Evolutionary conservation across 2,113 vertebrate species (phyloP).

Genomic region (Ptychochromis oligacanthus): DNA sequence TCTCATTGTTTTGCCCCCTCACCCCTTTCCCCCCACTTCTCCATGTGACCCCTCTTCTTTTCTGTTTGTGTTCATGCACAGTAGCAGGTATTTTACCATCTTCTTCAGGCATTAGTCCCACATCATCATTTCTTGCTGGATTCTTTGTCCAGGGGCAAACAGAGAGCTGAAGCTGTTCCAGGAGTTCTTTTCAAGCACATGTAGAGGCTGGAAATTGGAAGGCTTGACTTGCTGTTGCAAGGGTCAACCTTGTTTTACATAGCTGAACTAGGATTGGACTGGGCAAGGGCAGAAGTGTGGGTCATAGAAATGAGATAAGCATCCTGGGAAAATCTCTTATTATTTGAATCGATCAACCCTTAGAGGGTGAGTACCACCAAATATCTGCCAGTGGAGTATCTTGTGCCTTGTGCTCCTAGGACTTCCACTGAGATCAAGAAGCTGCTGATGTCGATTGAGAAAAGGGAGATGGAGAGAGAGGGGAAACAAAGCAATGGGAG

Average conservation of each 20-base stretch:
- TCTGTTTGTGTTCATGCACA: neutral
- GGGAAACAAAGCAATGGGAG: conserved; percentile 43
- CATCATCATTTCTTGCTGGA: conserved; percentile 35
- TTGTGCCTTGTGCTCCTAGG: conserved; percentile 56
- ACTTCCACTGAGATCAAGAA: conserved; percentile 69
- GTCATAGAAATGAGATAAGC: conserved; percentile 46
- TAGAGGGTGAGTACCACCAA: conserved; percentile 39
- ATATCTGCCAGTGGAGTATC: conserved; percentile 53
- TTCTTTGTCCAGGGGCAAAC: conserved; percentile 40
- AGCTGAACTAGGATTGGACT: conserved; percentile 42
- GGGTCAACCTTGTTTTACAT: conserved; percentile 26
- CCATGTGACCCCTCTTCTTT: conserved; percentile 4
- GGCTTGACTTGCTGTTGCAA: conserved; percentile 35
- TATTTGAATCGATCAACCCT: conserved; percentile 72
- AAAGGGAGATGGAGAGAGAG: conserved; percentile 33
- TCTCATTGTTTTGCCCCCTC: conserved; percentile 8
- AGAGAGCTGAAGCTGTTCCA: conserved; percentile 46
- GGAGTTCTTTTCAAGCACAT: conserved; percentile 20
- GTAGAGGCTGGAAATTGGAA: conserved; percentile 22
- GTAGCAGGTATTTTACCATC: conserved; percentile 27
- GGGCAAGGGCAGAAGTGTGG: conserved; percentile 33
- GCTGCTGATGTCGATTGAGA: conserved; percentile 52
- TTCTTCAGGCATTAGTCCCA: conserved; percentile 32
- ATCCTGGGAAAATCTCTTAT: conserved; percentile 71
- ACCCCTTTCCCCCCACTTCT: conserved; percentile 5